These are phyloP conservation scores for Odocoileus hemionus DNA, from an alignment of 2,113 vertebrate genomes.

Conservation along the genomic window DNA sequence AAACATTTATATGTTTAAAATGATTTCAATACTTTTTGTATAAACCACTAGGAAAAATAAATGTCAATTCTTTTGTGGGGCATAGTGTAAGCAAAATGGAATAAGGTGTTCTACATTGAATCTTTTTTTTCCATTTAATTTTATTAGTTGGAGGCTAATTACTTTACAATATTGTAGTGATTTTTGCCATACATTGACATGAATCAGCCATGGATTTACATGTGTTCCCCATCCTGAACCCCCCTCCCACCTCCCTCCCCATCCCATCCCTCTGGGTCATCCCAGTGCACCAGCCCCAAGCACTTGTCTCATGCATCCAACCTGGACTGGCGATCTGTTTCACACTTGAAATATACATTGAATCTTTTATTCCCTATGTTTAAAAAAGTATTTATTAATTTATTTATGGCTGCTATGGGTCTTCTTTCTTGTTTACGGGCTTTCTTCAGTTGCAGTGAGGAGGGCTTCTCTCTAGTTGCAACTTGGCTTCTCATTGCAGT, in stretches of 20 bases:
- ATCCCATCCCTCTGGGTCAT: no score
- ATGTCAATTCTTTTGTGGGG: rapidly evolving
- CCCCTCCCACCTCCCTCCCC: no score
- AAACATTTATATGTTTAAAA: not conserved
- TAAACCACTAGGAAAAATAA: not conserved
- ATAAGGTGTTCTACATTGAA: not conserved
- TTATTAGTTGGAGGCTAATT: no score
- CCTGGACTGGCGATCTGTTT: no score
- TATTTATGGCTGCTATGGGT: not conserved
- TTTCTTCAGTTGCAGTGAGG: not conserved
- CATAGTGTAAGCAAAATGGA: not conserved
- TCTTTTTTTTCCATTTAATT: not conserved
- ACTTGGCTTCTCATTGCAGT: not conserved
- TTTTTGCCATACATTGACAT: no score
- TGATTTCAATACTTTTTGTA: not conserved
- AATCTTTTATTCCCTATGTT: not conserved
- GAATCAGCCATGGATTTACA: no score
- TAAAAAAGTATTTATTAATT: not conserved
- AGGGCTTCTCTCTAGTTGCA: not conserved
- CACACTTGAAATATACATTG: no score
- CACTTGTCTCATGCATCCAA: no score
- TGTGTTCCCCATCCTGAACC: no score
- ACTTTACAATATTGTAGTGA: no score
- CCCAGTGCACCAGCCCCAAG: no score
- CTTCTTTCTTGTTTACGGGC: not conserved